Evolutionary conservation across 2,888 invertebrate genomes (phyloP).

Genomic region (Heliconius charithonia): DNA sequence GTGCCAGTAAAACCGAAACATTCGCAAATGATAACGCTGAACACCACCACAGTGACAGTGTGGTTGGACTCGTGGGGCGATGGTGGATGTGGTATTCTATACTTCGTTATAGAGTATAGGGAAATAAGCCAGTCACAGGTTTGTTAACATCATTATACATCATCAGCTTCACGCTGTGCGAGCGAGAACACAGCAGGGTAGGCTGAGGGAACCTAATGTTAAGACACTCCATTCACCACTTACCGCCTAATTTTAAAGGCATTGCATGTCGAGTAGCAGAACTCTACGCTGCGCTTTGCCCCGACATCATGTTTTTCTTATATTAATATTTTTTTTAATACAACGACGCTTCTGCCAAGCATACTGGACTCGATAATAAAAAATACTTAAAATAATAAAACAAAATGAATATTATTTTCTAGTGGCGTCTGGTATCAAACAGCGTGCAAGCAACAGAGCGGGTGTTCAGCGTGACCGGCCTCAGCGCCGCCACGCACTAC

Average conservation of each 20-base stretch:
- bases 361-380: too few species aligned
- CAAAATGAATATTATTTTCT: slow-evolving; percentile 47
- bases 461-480: slow-evolving; percentile 90
- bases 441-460: slow-evolving; percentile 92
- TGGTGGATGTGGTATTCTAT: slow-evolving; percentile 93
- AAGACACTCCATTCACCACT: too few species aligned
- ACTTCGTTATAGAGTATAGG: slow-evolving; percentile 92
- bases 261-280: too few species aligned
- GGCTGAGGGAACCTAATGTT: too few species aligned
- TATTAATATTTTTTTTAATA: too few species aligned
- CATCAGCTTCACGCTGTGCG: too few species aligned
- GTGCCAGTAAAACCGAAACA: slow-evolving; percentile 91
- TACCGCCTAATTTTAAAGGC: too few species aligned
- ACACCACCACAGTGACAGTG: slow-evolving; percentile 93
- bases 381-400: too few species aligned
- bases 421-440: slow-evolving; percentile 92
- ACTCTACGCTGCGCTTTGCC: too few species aligned
- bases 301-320: too few species aligned
- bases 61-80: slow-evolving; percentile 95
- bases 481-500: slow-evolving; percentile 90
- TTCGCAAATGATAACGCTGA: slow-evolving; percentile 91
- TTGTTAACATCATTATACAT: not conserved
- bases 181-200: too few species aligned
- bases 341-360: too few species aligned
- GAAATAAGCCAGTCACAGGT: slow-evolving; percentile 82